Evolutionary conservation across 2,113 vertebrate species (phyloP).

Genomic region (Charadrius vociferus): DNA sequence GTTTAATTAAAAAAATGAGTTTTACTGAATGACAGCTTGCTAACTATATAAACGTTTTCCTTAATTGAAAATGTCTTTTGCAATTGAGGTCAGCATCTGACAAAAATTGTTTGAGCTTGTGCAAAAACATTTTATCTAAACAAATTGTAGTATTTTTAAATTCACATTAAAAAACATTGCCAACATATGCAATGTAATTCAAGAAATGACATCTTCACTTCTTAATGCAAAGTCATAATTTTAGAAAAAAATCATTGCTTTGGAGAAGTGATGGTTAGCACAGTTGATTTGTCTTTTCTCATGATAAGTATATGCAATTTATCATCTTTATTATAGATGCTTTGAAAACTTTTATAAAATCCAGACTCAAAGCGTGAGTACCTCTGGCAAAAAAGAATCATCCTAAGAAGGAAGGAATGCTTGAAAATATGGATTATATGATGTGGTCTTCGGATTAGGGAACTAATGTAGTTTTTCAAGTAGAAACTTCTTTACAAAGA

Average conservation of each 20-base stretch:
- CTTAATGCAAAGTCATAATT: slow-evolving; percentile 1
- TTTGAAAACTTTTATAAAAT: slow-evolving; percentile 8
- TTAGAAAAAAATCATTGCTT: background rate
- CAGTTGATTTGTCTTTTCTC: background rate
- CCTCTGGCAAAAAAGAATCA: background rate
- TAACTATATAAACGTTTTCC: slow-evolving; percentile 70
- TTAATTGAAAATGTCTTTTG: slow-evolving; percentile 74
- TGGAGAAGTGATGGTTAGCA: background rate
- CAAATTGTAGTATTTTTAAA: slow-evolving; percentile 59
- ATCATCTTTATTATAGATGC: background rate
- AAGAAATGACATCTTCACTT: slow-evolving; percentile 9
- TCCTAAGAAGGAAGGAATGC: background rate
- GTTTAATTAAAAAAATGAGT: slow-evolving; percentile 80
- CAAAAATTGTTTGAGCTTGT: slow-evolving; percentile 63
- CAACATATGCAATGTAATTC: slow-evolving; percentile 13
- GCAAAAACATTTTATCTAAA: slow-evolving; percentile 62
- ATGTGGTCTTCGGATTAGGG: background rate
- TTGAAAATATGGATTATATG: background rate
- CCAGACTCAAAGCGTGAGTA: background rate
- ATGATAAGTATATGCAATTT: background rate
- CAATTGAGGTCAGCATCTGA: slow-evolving; percentile 70
- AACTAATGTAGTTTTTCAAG: background rate
- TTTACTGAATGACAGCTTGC: slow-evolving; percentile 76
- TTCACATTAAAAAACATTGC: slow-evolving; percentile 49
- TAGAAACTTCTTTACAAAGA: background rate